Conservation (phyloP, 1,140 invertebrate genomes). For the Drosophila triauraria region DNA sequence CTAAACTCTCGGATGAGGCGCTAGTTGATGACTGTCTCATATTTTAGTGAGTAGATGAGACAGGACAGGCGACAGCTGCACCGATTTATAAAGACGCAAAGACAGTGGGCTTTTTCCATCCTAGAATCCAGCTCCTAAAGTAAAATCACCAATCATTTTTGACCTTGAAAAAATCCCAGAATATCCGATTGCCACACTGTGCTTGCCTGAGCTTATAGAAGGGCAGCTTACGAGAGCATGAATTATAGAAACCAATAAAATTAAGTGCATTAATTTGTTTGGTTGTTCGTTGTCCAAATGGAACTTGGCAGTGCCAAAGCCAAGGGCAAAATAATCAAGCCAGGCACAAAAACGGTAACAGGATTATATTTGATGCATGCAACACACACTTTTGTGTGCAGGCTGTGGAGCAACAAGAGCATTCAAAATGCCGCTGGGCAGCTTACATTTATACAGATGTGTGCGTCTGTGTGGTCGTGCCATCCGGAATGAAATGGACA, state of each 20-base stretch:
- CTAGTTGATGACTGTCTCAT: constrained; percentile 74
- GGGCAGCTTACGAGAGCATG: constrained; percentile 56
- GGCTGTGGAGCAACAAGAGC: constrained; percentile 15
- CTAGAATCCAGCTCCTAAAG: not conserved
- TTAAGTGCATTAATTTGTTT: constrained; percentile 72
- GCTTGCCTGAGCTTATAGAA: constrained; percentile 16
- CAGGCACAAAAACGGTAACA: constrained; percentile 37
- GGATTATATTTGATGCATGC: constrained; percentile 45
- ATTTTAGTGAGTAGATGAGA: constrained; percentile 52
- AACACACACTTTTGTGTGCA: constrained; percentile 21
- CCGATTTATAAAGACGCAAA: constrained; percentile 64
- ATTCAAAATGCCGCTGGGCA: constrained; percentile 34
- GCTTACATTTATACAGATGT: constrained; percentile 9
- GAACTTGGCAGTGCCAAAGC: constrained; percentile 39
- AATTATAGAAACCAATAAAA: constrained; percentile 77
- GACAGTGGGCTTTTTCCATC: constrained; percentile 4
- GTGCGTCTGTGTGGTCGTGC: constrained; percentile 2
- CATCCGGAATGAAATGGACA: constrained; percentile 15
- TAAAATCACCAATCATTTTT: constrained; percentile 15
- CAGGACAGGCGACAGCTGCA: constrained; percentile 54
- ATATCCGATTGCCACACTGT: constrained; percentile 11
- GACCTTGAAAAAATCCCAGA: constrained; percentile 33
- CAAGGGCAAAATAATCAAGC: constrained; percentile 57
- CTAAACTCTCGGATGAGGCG: constrained; percentile 33
- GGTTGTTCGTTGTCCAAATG: constrained; percentile 34